Conservation (phyloP, 1,140 invertebrate genomes). For the Drosophila rufa region DNA sequence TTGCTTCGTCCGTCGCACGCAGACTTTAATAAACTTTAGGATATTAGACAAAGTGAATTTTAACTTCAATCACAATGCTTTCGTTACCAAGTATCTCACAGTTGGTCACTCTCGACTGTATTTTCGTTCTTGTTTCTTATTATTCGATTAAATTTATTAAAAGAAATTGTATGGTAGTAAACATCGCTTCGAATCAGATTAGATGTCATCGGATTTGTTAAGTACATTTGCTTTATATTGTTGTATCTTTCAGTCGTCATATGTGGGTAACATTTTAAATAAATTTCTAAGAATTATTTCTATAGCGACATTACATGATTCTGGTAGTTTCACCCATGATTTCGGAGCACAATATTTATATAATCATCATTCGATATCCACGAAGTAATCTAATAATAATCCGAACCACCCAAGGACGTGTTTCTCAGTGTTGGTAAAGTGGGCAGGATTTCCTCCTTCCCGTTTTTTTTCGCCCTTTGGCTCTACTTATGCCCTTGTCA, state of each 20-base stretch:
- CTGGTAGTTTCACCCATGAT: neutral
- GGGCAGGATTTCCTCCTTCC: slow-evolving; percentile 8
- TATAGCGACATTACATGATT: neutral
- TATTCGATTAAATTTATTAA: no score
- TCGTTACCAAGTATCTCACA: no score
- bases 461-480: slow-evolving; percentile 17
- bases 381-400: slow-evolving; percentile 25
- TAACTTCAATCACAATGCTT: no score
- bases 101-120: no score
- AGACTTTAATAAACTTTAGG: no score
- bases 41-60: no score
- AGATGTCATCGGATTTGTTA: neutral
- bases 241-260: neutral
- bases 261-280: no score
- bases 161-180: no score
- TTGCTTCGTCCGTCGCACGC: no score
- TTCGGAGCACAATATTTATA: slow-evolving; percentile 8
- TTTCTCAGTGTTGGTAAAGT: slow-evolving; percentile 10
- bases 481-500: slow-evolving; percentile 12
- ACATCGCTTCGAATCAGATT: neutral
- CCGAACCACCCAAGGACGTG: slow-evolving; percentile 2
- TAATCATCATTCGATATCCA: neutral
- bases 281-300: neutral
- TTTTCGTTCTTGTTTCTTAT: no score
- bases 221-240: no score